Evolutionary conservation across 2,888 invertebrate species (phyloP).

Genomic region (Adelphocoris suturalis): DNA sequence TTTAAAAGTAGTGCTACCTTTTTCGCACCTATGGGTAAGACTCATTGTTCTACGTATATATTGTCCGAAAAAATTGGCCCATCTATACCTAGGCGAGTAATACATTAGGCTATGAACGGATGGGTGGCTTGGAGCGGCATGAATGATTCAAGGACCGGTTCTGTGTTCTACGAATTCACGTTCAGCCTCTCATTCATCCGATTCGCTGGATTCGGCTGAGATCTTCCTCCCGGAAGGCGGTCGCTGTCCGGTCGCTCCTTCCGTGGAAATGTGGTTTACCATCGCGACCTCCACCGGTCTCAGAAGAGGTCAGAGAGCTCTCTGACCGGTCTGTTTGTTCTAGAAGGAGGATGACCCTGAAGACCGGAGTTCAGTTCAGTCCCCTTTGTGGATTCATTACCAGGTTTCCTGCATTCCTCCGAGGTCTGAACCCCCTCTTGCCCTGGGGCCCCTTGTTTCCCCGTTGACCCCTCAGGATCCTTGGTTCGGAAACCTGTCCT

Average conservation of each 20-base stretch:
- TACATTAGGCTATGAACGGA: too few species aligned
- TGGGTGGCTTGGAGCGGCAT: too few species aligned
- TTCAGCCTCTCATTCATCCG: background rate
- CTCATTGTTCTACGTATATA: too few species aligned
- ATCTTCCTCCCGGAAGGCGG: background rate
- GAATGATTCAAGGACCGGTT: too few species aligned
- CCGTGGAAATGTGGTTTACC: conserved; percentile 32
- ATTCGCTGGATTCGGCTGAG: background rate
- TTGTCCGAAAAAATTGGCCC: too few species aligned
- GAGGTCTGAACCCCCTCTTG: background rate
- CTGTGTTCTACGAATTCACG: too few species aligned
- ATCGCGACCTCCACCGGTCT: conserved; percentile 11
- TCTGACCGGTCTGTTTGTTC: conserved; percentile 15
- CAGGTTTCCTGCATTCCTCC: conserved; percentile 26
- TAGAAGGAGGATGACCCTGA: conserved; percentile 26
- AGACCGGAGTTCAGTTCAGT: conserved; percentile 34
- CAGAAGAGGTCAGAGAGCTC: background rate
- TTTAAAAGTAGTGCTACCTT: too few species aligned
- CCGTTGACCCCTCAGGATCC: background rate
- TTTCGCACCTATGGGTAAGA: too few species aligned
- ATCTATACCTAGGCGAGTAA: too few species aligned
- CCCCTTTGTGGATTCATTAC: conserved; percentile 20
- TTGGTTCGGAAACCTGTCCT: conserved; percentile 15
- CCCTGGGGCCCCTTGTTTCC: background rate
- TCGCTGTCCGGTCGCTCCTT: background rate